These are phyloP conservation scores for Nemotelus nigrinus DNA, from an alignment of 2,888 invertebrate species.

Conservation along the genomic window DNA sequence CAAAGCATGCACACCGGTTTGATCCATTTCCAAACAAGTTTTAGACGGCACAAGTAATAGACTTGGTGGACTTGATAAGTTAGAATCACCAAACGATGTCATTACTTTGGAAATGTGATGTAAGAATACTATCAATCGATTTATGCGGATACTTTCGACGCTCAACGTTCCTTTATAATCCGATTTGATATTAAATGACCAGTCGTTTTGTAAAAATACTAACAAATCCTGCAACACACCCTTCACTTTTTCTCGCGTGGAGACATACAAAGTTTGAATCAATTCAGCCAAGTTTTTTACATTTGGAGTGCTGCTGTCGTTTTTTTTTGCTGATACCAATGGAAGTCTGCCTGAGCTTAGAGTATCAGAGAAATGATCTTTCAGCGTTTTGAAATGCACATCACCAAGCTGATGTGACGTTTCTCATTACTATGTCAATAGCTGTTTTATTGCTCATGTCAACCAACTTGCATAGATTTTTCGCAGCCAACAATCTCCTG, in stretches of 20 bases:
- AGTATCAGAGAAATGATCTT: constrained; percentile 82
- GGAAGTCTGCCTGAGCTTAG: constrained; percentile 85
- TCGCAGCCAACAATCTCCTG: constrained; percentile 87
- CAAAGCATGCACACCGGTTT: constrained; percentile 84
- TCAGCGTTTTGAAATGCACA: constrained; percentile 80
- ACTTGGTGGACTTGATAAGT: constrained; percentile 76
- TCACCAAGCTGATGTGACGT: constrained; percentile 80
- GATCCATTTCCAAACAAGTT: constrained; percentile 90
- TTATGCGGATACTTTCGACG: constrained; percentile 86
- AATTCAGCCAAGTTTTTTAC: constrained; percentile 77
- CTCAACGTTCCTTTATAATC: constrained; percentile 85
- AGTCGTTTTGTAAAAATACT: constrained; percentile 86
- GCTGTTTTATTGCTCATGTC: constrained; percentile 79
- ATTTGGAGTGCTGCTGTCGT: constrained; percentile 64
- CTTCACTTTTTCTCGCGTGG: constrained; percentile 89
- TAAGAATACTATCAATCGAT: constrained; percentile 70
- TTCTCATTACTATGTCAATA: constrained; percentile 79
- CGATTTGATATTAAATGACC: constrained; percentile 88
- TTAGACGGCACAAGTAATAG: constrained; percentile 88
- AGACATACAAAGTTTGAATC: constrained; percentile 80
- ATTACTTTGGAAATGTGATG: constrained; percentile 61
- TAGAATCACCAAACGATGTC: constrained; percentile 69
- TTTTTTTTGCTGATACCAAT: constrained; percentile 76
- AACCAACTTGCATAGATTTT: constrained; percentile 83
- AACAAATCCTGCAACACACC: constrained; percentile 85